Evolutionary conservation across 2,888 invertebrate species (phyloP).

Genomic region (Lordiphosa fenestrarum): DNA sequence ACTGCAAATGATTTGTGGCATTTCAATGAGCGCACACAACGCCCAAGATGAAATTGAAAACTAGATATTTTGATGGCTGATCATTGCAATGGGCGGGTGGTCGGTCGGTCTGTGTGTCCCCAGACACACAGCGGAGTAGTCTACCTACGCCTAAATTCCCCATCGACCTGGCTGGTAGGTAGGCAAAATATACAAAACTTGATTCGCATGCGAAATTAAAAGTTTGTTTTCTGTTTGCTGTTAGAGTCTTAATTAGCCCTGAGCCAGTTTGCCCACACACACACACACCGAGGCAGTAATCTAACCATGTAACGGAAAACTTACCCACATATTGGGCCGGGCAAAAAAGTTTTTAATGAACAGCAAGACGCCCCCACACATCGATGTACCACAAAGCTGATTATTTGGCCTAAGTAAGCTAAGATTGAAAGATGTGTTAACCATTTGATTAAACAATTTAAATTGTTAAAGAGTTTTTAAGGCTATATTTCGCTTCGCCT

Average conservation of each 20-base stretch:
- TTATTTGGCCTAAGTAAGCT: slow-evolving; percentile 7
- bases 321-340: slow-evolving; percentile 28
- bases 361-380: slow-evolving; percentile 18
- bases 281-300: slow-evolving; percentile 15
- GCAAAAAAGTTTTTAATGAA: slow-evolving; percentile 35
- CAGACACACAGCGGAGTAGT: slow-evolving; percentile 1
- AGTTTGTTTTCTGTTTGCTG: slow-evolving; percentile 25
- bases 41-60: slow-evolving; percentile 57
- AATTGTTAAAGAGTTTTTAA: slow-evolving; percentile 30
- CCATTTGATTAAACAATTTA: slow-evolving; percentile 50
- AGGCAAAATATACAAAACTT: slow-evolving; percentile 4
- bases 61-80: slow-evolving; percentile 36
- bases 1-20: slow-evolving; percentile 49
- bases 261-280: slow-evolving; percentile 67
- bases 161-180: slow-evolving; percentile 1
- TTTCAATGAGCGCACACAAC: slow-evolving; percentile 21
- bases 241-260: slow-evolving; percentile 70
- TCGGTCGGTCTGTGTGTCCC: slow-evolving; percentile 2
- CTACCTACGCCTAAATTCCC: slow-evolving; percentile 21
- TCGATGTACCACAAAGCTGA: slow-evolving; percentile 1
- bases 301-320: slow-evolving; percentile 60
- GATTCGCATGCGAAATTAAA: slow-evolving; percentile 42
- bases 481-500: slow-evolving; percentile 40
- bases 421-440: slow-evolving; percentile 45
- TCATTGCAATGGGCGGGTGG: slow-evolving; percentile 20